Evolutionary conservation across 2,113 vertebrate species (phyloP), one percentile per base, ranked within the genome.

Genomic region (Cardinalis cardinalis): DNA sequence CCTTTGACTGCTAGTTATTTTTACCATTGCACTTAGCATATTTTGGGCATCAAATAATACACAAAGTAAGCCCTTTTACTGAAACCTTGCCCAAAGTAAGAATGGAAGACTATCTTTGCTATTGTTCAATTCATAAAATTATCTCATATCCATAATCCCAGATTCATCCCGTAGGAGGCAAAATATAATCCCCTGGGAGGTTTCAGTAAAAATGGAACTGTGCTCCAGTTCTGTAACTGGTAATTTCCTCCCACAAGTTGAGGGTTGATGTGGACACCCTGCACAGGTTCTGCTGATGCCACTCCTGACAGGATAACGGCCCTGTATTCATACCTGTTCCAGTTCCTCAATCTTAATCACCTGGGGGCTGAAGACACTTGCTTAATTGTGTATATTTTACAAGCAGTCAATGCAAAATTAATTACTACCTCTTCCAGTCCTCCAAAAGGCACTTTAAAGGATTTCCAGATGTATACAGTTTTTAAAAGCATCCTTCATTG

Each of bases 391-490:
- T 89, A 55, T 86, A 83, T 92, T 90, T 94, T 84, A 85, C 59
- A 90, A 74, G 61, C n/a, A 58, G 59, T 64, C 92, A 68, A 84
- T 92, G 66, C 18, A 90, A 93, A 95, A 93, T 89, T 91, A 88
- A 93, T 82, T 90, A 70, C 55, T 69, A 88, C 69, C 61, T 84
- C 65, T 61, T 61, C 56, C 60, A 81, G 78, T 55, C 46, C 63
- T 92, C 65, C 70, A 72, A 59, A 93, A 90, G 73, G 72, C 51
- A 84, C 69, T 86, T 84, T 88, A 73, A 89, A 96, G 94, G 77
- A 82, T 81, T 96, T 96, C 95, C 91, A 91, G 73, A 70, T 20
- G 43, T 59, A 82, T 53, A 80, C 55, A 87, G 93, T 95, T 87
- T 81, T 74, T 7, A n/a, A 38, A 93, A 95, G 66, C 3, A 0